Percentiles rank a stretch among this genome's conserved stretches.
These are phyloP conservation scores for Mercenaria mercenaria DNA, from an alignment of 1,140 invertebrate genomes.

Conservation along the genomic window DNA sequence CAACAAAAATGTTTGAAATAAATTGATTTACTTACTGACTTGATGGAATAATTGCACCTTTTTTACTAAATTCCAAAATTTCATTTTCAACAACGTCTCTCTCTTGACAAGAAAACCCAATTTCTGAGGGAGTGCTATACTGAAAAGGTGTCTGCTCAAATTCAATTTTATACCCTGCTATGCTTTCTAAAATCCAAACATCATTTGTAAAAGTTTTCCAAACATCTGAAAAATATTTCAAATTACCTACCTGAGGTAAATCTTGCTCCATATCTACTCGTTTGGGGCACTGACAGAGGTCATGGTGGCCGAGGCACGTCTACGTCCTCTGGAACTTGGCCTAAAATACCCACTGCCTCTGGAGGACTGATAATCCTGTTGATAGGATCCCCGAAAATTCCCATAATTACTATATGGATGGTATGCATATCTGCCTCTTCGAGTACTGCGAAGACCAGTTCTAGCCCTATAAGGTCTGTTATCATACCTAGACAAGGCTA, in stretches of 20 bases:
- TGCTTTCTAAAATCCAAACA: conserved; percentile 38
- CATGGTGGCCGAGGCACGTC: background rate
- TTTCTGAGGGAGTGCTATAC: conserved; percentile 9
- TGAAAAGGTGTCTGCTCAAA: conserved; percentile 2
- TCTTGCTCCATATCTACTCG: background rate
- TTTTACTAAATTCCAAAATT: conserved; percentile 22
- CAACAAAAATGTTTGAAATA: conserved; percentile 70
- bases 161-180: conserved; percentile 45
- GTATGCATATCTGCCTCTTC: background rate
- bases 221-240: background rate
- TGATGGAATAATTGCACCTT: conserved; percentile 47
- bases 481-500: background rate
- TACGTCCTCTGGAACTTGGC: background rate
- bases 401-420: background rate
- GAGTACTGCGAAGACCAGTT: background rate
- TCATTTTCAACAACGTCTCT: conserved; percentile 33
- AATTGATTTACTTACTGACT: background rate
- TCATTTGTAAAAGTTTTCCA: conserved; percentile 35
- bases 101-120: conserved; percentile 5
- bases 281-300: background rate
- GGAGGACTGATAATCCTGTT: background rate
- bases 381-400: background rate
- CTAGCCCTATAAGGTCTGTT: background rate
- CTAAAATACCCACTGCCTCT: background rate
- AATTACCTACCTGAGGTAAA: background rate